Percentiles rank a stretch among this genome's conserved stretches.
These are phyloP conservation scores for Phaedon cochleariae DNA, from an alignment of 2,888 invertebrate genomes.

Conservation along the genomic window DNA sequence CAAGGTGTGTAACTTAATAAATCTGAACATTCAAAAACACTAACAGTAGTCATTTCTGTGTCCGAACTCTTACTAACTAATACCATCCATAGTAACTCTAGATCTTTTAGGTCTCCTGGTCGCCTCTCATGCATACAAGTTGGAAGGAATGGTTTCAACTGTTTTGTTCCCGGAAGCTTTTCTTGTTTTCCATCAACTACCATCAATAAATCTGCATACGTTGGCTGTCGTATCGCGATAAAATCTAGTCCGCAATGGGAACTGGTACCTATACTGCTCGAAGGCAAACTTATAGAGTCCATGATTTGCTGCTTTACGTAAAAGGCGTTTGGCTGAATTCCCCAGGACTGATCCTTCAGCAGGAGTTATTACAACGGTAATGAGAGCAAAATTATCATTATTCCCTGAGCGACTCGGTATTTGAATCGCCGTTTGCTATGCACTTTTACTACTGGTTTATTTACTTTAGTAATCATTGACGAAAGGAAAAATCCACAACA, in stretches of 20 bases:
- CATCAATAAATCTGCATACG: not conserved
- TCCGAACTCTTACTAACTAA: too few relatives aligned
- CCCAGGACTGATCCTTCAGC: not conserved
- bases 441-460: too few relatives aligned
- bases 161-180: not conserved
- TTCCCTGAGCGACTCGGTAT: not conserved
- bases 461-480: too few relatives aligned
- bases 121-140: too few relatives aligned
- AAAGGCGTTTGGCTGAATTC: not conserved
- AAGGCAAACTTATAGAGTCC: not conserved
- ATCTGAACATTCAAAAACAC: too few relatives aligned
- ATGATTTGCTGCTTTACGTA: not conserved
- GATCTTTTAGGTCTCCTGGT: too few relatives aligned
- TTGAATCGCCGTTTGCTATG: too few relatives aligned
- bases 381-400: not conserved
- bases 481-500: too few relatives aligned
- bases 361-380: not conserved
- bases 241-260: not conserved
- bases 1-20: too few relatives aligned
- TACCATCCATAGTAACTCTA: too few relatives aligned
- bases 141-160: too few relatives aligned
- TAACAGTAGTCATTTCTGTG: too few relatives aligned
- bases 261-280: not conserved
- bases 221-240: not conserved
- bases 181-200: not conserved